Evolutionary conservation across 2,113 vertebrate species (phyloP).

Genomic region (Nesoenas mayeri): DNA sequence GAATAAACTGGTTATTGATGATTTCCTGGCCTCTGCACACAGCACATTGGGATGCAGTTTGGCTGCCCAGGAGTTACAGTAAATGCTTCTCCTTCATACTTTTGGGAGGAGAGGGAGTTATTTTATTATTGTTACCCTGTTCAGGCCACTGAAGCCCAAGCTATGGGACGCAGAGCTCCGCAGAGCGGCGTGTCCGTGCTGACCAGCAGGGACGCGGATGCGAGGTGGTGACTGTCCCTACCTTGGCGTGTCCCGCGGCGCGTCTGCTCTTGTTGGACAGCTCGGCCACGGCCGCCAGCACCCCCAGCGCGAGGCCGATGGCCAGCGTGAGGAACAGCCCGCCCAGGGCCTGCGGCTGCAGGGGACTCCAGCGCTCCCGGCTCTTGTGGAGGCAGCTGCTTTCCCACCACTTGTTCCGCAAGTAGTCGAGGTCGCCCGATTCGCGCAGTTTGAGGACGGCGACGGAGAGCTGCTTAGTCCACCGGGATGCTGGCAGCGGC

Average conservation of each 20-base stretch:
- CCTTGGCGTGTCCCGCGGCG: slow-evolving; percentile 78
- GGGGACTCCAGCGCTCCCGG: not conserved
- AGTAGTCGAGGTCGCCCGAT: slow-evolving; percentile 76
- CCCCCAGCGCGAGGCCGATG: slow-evolving; percentile 76
- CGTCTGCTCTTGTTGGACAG: slow-evolving; percentile 77
- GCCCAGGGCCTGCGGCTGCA: slow-evolving; percentile 75
- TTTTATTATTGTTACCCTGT: not conserved
- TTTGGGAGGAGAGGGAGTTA: rapidly evolving
- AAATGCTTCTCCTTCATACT: not conserved
- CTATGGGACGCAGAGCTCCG: too few species aligned
- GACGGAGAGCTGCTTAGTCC: slow-evolving; percentile 79
- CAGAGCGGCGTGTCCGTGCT: too few species aligned
- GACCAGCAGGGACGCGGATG: rapidly evolving
- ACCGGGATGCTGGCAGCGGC: slow-evolving; percentile 66
- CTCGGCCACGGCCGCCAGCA: slow-evolving; percentile 81
- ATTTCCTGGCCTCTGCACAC: not conserved
- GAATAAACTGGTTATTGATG: not conserved
- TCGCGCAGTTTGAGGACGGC: slow-evolving; percentile 83
- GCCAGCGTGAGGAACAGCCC: slow-evolving; percentile 85
- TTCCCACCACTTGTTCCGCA: slow-evolving; percentile 87
- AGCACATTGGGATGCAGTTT: rapidly evolving
- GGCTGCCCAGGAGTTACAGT: not conserved
- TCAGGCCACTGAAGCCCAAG: not conserved
- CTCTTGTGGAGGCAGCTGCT: slow-evolving; percentile 72
- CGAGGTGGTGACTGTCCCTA: not conserved